Base-by-base conservation (phyloP, 2,888 invertebrate species). In the Amphimallon solstitiale region DNA sequence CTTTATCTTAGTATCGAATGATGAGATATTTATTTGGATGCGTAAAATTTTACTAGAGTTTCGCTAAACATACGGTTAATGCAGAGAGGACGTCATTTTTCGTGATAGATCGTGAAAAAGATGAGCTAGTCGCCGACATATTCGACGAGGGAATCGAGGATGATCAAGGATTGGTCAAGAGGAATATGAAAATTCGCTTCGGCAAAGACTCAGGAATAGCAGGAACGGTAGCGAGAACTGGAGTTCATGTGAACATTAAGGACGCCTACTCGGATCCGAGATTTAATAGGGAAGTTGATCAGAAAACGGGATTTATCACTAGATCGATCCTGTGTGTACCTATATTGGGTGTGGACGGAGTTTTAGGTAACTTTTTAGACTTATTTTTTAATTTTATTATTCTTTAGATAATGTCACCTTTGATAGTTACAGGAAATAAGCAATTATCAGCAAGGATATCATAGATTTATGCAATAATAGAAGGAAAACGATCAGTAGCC, bases 21-120 rank as follows among this genome's bases (percentile, higher is more conserved):
- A n/a, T n/a, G n/a, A n/a, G n/a, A n/a, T n/a, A n/a, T n/a, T 29
- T 17, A 21, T 49, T 9, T 46, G 29, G 29, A 29, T 9, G 9
- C 29, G 5, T 23, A 29, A 29, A 52, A 66, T 35, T 60, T 65
- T 72, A 72, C 37, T 72, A 87, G 88, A 86, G 85, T 34, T 85
- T 88, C 63, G 85, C 87, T 2, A 88, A 88, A 74, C 79, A 83
- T 0, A 86, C 86, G 64, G 81, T 88, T 63, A 83, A 83, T 0
- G 87, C 88, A 0, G 87, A 88, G 82, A 80, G 86, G 23, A 85
- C 86, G 45, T 84, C 85, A 40, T 86, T 88, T 78, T 88, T 83
- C 77, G 85, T 86, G 15, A 82, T 89, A 35, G 85, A 87, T 72
- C 82, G 82, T 66, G 82, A 83, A 0, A 80, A 81, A 0, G 83